Evolutionary conservation across 2,113 vertebrate genomes (phyloP).

Genomic region (Sebastes fasciatus): DNA sequence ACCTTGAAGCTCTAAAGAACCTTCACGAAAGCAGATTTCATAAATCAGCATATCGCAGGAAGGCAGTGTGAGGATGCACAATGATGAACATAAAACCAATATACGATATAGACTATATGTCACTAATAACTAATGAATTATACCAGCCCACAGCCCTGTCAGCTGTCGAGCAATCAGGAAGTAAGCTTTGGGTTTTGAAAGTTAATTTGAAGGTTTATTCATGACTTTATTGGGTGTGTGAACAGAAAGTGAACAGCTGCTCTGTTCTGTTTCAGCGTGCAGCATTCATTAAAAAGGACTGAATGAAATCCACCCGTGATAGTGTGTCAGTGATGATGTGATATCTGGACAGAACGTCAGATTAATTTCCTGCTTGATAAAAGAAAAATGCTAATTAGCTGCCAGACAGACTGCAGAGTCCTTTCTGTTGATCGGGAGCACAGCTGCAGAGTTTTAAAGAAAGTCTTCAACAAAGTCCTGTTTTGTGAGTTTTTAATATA

Average conservation of each 20-base stretch:
- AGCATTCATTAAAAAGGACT: slow-evolving; percentile 40
- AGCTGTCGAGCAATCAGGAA: slow-evolving; percentile 9
- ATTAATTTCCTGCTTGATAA: slow-evolving; percentile 66
- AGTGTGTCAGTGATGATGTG: slow-evolving; percentile 45
- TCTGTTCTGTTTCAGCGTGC: slow-evolving; percentile 31
- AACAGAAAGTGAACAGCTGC: slow-evolving; percentile 35
- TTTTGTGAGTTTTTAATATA: neutral
- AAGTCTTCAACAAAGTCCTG: neutral
- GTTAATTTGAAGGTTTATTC: slow-evolving; percentile 29
- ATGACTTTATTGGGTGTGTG: slow-evolving; percentile 7
- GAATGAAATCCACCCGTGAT: slow-evolving; percentile 38
- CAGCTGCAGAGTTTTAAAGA: slow-evolving; percentile 38
- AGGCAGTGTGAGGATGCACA: neutral
- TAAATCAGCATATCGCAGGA: neutral
- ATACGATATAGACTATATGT: neutral
- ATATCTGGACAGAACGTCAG: slow-evolving; percentile 46
- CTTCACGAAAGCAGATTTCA: neutral
- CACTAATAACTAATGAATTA: neutral
- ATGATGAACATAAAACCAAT: neutral
- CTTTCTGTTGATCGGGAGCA: slow-evolving; percentile 29
- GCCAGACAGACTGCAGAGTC: slow-evolving; percentile 29
- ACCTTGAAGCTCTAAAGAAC: neutral
- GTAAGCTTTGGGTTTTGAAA: slow-evolving; percentile 1
- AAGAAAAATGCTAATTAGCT: slow-evolving; percentile 63
- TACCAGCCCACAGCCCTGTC: neutral